phyloP scores from a whole-genome alignment of 2,888 invertebrate species.

The Teleiodes luculella region DNA sequence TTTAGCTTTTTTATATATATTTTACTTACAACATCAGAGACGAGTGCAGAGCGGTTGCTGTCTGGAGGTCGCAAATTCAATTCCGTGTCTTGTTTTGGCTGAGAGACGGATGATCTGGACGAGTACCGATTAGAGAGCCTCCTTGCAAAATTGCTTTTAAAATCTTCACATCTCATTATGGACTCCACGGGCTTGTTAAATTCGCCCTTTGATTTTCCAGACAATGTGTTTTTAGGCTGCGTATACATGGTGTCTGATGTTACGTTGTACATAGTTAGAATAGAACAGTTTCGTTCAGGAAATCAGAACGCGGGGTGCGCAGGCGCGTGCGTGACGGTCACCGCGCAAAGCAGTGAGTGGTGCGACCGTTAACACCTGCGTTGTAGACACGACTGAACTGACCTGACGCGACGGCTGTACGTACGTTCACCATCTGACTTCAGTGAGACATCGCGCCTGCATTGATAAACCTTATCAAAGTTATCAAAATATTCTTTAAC shows the following conservation, averaged over 20 bases:
- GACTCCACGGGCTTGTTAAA: constrained; percentile 67
- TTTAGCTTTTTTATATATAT: too few species aligned
- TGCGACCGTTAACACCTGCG: constrained; percentile 34
- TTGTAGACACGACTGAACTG: constrained; percentile 28
- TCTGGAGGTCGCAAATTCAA: constrained; percentile 43
- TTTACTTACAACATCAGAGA: constrained; percentile 50
- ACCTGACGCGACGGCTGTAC: background rate
- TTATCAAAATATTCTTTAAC: background rate
- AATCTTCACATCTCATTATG: constrained; percentile 71
- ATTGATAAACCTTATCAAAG: background rate
- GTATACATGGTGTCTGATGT: constrained; percentile 42
- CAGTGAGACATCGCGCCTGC: background rate
- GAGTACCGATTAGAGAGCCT: constrained; percentile 67
- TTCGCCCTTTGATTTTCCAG: constrained; percentile 36
- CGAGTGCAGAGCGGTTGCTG: constrained; percentile 26
- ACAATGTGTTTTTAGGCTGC: constrained; percentile 29
- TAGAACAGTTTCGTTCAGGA: constrained; percentile 22
- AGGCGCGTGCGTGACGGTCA: constrained; percentile 21
- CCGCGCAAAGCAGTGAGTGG: background rate
- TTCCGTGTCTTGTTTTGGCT: constrained; percentile 41
- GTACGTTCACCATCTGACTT: background rate
- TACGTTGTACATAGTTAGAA: background rate
- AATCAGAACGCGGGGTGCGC: constrained; percentile 26
- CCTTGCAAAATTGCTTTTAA: constrained; percentile 72
- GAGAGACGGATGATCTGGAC: constrained; percentile 43